Conservation (phyloP, 2,113 vertebrate species). For the Circaetus gallicus region DNA sequence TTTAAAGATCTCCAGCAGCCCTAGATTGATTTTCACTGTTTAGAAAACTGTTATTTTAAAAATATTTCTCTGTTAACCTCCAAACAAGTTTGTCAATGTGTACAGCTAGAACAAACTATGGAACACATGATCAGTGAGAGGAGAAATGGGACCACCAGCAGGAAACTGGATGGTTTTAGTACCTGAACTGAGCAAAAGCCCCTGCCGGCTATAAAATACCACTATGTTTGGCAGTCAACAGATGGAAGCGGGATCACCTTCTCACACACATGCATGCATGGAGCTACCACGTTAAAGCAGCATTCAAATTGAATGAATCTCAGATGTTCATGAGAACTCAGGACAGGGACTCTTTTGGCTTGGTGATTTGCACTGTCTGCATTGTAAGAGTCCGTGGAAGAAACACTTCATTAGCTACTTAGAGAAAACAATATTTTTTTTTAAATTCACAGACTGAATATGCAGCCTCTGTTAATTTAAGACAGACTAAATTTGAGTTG, state of each 20-base stretch:
- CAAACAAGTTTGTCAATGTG: neutral
- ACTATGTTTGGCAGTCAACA: neutral
- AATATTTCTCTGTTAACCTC: neutral
- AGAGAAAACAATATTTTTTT: neutral
- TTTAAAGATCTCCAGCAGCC: neutral
- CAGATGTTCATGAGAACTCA: neutral
- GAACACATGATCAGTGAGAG: neutral
- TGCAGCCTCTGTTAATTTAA: neutral
- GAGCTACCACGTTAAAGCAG: neutral
- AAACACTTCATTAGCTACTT: neutral
- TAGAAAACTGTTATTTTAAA: neutral
- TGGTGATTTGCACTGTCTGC: neutral
- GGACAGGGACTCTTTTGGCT: neutral
- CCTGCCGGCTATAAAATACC: rapidly evolving
- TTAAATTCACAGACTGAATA: neutral
- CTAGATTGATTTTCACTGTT: neutral
- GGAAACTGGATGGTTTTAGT: neutral
- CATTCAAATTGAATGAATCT: neutral
- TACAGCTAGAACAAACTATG: neutral
- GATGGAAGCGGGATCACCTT: rapidly evolving
- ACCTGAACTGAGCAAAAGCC: neutral
- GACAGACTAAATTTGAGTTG: neutral
- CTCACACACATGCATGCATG: neutral
- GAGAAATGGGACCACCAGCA: neutral
- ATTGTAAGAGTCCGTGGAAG: neutral